These are phyloP conservation scores for Conger conger DNA, from an alignment of 2,113 vertebrate genomes.

Conservation along the genomic window DNA sequence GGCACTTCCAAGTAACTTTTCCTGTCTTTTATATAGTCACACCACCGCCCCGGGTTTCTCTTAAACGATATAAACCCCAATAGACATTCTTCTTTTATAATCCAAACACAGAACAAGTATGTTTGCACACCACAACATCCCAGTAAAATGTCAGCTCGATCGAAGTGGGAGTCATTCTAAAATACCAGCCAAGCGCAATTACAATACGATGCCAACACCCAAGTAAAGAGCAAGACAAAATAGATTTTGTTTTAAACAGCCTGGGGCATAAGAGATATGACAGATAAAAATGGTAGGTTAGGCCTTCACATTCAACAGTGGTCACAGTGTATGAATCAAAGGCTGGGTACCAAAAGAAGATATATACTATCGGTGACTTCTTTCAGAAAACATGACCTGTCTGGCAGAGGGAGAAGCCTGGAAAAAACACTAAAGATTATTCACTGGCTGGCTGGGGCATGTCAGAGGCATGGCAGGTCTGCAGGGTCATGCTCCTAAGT, in stretches of 20 bases:
- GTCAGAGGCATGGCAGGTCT: not conserved
- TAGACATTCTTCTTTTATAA: not conserved
- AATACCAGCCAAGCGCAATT: not conserved
- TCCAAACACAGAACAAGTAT: not conserved
- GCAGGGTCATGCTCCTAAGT: not conserved
- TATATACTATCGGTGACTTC: not conserved
- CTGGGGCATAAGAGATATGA: not conserved
- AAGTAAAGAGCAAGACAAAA: not conserved
- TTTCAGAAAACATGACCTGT: not conserved
- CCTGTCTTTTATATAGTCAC: not conserved
- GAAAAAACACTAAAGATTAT: not conserved
- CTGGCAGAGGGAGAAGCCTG: not conserved
- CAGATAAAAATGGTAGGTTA: not conserved
- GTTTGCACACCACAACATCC: not conserved
- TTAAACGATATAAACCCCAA: not conserved
- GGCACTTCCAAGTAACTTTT: not conserved
- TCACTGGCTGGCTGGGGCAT: not conserved
- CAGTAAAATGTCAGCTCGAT: not conserved
- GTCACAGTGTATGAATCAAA: not conserved
- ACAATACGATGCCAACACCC: not conserved
- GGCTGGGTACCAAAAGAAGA: not conserved
- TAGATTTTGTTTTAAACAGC: no score
- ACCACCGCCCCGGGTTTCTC: not conserved
- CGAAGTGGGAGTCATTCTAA: conserved; percentile 5
- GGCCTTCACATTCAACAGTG: not conserved